A percentile compares a stretch with the other conserved stretches of the same genome.
These are phyloP conservation scores for Xenopus petersii DNA, from an alignment of 2,797 vertebrate genomes.

Conservation along the genomic window DNA sequence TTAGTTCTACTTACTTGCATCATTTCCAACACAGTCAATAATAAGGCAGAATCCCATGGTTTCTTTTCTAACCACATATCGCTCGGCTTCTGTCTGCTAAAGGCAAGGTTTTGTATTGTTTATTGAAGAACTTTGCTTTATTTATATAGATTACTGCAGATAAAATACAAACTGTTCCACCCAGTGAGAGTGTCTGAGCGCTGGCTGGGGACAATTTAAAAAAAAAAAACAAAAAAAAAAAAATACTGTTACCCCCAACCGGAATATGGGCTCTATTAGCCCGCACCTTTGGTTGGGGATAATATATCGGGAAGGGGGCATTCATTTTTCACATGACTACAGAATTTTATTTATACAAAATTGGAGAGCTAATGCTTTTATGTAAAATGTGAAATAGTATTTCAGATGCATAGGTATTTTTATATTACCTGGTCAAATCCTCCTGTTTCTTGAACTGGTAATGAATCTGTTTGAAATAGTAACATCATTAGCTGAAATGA, in stretches of 20 bases:
- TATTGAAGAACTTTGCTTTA: background rate
- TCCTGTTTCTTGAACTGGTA: conserved; percentile 33
- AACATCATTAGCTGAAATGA: background rate
- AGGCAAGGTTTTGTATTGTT: conserved; percentile 24
- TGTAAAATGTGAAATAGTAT: background rate
- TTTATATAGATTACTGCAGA: background rate
- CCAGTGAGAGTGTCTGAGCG: too few relatives aligned
- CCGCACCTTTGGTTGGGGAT: too few relatives aligned
- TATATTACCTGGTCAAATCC: conserved; percentile 13
- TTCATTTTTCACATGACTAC: too few relatives aligned
- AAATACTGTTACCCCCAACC: too few relatives aligned
- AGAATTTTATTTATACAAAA: too few relatives aligned
- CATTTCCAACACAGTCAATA: conserved; percentile 86
- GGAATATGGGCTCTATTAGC: too few relatives aligned
- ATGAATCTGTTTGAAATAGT: conserved; percentile 4
- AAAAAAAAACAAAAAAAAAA: too few relatives aligned
- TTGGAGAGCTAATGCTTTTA: background rate
- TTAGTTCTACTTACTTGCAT: conserved; percentile 72
- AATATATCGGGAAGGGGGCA: too few relatives aligned
- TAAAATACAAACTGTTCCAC: background rate
- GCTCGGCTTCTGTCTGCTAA: conserved; percentile 60
- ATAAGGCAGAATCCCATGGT: conserved; percentile 85
- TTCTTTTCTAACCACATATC: conserved; percentile 71
- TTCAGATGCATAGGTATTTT: background rate
- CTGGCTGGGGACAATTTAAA: too few relatives aligned